These are phyloP conservation scores for Cryptoprocta ferox DNA, from an alignment of 2,797 vertebrate genomes.

Conservation along the genomic window DNA sequence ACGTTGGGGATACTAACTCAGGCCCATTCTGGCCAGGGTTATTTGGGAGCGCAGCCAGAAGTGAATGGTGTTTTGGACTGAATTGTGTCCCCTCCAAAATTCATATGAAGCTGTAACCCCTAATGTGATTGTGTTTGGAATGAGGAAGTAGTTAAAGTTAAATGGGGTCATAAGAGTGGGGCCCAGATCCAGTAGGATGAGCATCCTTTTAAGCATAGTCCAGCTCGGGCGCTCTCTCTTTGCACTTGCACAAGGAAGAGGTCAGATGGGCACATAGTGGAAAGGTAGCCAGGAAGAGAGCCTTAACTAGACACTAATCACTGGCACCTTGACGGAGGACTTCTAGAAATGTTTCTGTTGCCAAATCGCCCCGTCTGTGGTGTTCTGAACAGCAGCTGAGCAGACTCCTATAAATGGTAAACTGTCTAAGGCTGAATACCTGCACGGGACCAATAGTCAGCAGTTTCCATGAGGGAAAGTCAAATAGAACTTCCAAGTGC, in stretches of 20 bases:
- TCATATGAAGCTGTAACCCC: neutral
- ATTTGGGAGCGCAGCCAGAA: neutral
- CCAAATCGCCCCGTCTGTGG: neutral
- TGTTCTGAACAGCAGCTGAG: neutral
- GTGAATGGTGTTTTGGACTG: neutral
- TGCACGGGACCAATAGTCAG: neutral
- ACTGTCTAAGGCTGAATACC: neutral
- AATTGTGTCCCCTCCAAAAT: neutral
- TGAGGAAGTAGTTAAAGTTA: conserved; percentile 15
- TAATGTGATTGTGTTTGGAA: neutral
- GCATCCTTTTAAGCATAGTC: neutral
- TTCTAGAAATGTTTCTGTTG: conserved; percentile 8
- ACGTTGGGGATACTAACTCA: neutral
- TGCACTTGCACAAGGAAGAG: neutral
- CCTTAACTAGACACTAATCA: neutral
- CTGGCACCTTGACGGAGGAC: neutral
- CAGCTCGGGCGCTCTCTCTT: neutral
- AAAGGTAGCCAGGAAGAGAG: neutral
- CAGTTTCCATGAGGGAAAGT: neutral
- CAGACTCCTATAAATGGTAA: neutral
- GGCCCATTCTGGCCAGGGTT: neutral
- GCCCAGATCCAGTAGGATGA: neutral
- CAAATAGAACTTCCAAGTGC: neutral
- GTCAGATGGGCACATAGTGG: neutral
- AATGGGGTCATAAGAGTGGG: neutral